Evolutionary conservation across 2,797 vertebrate genomes (phyloP).

Genomic region (Xiphophorus birchmanni): DNA sequence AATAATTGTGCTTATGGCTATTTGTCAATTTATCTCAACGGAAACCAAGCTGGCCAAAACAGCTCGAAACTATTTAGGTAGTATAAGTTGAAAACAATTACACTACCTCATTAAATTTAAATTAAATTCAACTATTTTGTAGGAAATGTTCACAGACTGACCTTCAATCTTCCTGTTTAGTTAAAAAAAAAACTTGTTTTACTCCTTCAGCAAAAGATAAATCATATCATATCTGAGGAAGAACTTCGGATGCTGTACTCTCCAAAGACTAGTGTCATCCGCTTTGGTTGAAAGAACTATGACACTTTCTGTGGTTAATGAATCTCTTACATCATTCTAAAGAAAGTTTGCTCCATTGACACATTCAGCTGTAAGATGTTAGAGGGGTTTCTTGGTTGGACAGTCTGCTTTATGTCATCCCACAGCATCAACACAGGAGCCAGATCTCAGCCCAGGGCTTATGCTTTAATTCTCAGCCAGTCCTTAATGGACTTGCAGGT

Average conservation of each 20-base stretch:
- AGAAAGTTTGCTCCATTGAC: background rate
- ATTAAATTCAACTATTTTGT: background rate
- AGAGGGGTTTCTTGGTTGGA: background rate
- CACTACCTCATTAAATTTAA: background rate
- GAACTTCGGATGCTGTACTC: background rate
- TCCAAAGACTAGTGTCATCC: background rate
- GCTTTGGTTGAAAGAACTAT: background rate
- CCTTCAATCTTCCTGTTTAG: background rate
- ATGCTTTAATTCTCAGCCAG: background rate
- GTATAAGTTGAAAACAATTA: background rate
- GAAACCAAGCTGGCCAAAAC: background rate
- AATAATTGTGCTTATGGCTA: background rate
- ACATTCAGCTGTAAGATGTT: background rate
- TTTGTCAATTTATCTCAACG: background rate
- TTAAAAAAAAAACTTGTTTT: background rate
- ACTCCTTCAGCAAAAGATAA: background rate
- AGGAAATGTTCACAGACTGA: background rate
- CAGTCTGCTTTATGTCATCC: background rate
- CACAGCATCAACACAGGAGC: background rate
- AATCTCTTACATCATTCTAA: background rate
- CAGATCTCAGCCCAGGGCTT: background rate
- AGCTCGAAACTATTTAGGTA: background rate
- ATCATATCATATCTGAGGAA: background rate
- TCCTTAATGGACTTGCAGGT: background rate
- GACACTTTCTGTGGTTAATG: background rate